Evolutionary conservation across 2,113 vertebrate species (phyloP).

Genomic region (Oxygymnocypris stewartii): DNA sequence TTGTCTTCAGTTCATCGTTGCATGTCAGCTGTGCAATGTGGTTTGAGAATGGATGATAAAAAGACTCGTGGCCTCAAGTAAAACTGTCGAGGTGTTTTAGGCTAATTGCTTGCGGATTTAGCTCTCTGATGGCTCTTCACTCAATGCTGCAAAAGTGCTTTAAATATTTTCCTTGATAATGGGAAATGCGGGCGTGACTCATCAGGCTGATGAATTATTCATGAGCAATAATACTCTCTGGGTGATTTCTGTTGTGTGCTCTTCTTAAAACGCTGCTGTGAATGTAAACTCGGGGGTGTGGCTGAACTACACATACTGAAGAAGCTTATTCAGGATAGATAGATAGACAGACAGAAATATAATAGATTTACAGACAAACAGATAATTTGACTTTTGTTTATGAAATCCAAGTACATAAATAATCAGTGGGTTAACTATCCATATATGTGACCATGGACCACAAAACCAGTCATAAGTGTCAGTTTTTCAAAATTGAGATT

Average conservation of each 20-base stretch:
- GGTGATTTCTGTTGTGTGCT: slow-evolving; percentile 8
- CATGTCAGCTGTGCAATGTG: slow-evolving; percentile 8
- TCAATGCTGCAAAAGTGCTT: slow-evolving; percentile 5
- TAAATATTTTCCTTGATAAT: slow-evolving; percentile 44
- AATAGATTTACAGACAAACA: not conserved
- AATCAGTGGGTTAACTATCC: not conserved
- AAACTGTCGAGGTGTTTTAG: slow-evolving; percentile 40
- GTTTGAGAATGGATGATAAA: slow-evolving; percentile 29
- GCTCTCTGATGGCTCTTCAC: slow-evolving; percentile 39
- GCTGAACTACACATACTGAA: not conserved
- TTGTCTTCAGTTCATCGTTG: slow-evolving; percentile 15
- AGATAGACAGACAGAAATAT: not conserved
- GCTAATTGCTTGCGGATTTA: slow-evolving; percentile 38
- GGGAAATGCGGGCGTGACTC: slow-evolving; percentile 27
- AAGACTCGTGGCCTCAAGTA: slow-evolving; percentile 2
- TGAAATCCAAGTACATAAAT: not conserved
- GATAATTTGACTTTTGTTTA: not conserved
- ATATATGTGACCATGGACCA: too few species aligned
- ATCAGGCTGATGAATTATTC: slow-evolving; percentile 49
- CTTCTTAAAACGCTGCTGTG: slow-evolving; percentile 4
- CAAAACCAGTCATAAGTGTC: too few species aligned
- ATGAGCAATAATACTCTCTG: slow-evolving; percentile 33
- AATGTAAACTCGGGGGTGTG: not conserved
- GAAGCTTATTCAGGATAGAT: not conserved
- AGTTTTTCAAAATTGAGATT: too few species aligned